Conservation (phyloP, 2,113 vertebrate species). For the Orthonyx spaldingii region DNA sequence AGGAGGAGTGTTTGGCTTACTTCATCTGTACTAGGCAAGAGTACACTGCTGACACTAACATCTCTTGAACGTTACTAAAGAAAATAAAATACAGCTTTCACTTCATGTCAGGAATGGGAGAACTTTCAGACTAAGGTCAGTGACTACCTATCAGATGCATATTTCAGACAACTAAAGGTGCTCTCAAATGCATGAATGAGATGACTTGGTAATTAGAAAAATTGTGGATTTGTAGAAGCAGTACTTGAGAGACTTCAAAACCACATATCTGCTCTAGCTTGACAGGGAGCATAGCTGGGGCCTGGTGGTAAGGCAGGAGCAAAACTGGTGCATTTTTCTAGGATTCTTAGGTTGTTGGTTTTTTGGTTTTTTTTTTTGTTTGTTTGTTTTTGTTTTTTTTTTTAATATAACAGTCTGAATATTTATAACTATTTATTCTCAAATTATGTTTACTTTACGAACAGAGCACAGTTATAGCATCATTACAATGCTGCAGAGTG, state of each 20-base stretch:
- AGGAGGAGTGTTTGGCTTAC: not conserved
- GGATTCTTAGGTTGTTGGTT: not conserved
- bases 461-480: not conserved
- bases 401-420: not conserved
- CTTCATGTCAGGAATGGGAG: not conserved
- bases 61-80: not conserved
- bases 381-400: not conserved
- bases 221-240: not conserved
- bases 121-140: not conserved
- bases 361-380: too few relatives aligned
- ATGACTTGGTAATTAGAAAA: not conserved
- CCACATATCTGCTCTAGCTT: not conserved
- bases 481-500: not conserved
- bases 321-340: not conserved
- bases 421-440: not conserved
- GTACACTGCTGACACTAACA: not conserved
- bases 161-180: not conserved
- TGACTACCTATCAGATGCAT: not conserved
- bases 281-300: not conserved
- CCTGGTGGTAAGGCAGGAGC: not conserved
- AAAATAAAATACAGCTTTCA: not conserved
- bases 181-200: not conserved
- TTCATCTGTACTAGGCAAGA: not conserved
- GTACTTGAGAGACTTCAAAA: not conserved
- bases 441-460: not conserved